Percentiles rank a stretch among this genome's conserved stretches.
phyloP scores from a whole-genome alignment of 2,113 vertebrate genomes.

The Saimiri boliviensis region DNA sequence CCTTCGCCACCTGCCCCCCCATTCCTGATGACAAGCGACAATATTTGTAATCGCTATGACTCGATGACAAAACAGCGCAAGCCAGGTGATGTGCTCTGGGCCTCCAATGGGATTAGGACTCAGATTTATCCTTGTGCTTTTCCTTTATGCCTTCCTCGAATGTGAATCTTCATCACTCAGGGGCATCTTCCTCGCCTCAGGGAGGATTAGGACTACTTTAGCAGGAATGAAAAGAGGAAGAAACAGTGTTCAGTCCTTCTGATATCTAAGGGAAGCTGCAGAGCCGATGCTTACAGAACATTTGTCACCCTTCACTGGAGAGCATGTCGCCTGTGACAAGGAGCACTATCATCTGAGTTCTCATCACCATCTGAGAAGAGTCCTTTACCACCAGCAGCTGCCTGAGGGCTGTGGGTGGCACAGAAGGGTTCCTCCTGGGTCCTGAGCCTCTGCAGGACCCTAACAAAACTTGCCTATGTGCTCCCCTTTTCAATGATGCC shows the following conservation, averaged over 20 bases:
- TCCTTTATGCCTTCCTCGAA: not conserved
- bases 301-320: not conserved
- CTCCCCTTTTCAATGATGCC: not conserved
- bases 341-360: too few relatives aligned
- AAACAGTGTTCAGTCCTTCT: not conserved
- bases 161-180: not conserved
- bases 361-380: not conserved
- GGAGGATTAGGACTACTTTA: not conserved
- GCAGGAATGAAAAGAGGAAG: not conserved
- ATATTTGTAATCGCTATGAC: too few relatives aligned
- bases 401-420: rapidly evolving
- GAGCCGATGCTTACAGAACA: not conserved
- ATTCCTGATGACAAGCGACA: not conserved
- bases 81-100: not conserved
- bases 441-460: not conserved
- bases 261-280: not conserved
- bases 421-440: not conserved
- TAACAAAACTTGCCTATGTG: rapidly evolving
- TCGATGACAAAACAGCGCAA: rapidly evolving
- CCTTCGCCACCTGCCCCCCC: not conserved
- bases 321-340: not conserved
- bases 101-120: not conserved
- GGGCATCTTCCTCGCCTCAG: not conserved
- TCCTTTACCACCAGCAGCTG: not conserved
- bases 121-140: not conserved